Base-by-base conservation (phyloP, 2,888 invertebrate species). In the Entomobrya multifasciata region DNA sequence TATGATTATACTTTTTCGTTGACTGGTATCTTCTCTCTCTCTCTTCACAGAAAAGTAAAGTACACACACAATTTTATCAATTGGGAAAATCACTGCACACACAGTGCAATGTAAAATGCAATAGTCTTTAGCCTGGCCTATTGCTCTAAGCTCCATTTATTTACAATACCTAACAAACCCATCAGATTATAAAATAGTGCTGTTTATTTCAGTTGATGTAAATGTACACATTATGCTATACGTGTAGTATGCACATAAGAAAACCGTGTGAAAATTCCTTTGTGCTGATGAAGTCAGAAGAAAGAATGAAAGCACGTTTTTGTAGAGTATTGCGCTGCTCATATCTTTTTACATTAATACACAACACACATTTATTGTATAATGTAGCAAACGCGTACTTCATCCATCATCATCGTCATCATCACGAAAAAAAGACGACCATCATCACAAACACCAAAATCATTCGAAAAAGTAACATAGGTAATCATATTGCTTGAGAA, bases 11-110 rank as follows among this genome's bases (percentile, higher is more conserved):
- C 67, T 80, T 65, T 65, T 80, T 80, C 80, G 65, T 80, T 80
- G 80, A 67, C 62, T 80, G 52, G 17, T 36, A 22, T 49, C 67
- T 76, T 25, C 17, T n/a, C 52, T 52, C n/a, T 17, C n/a, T 4
- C 52, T n/a, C 17, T 5, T 6, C 17, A 47, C 47, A 4, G 17
- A 67, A 41, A n/a, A 44, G 67, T 67, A 67, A 67, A 41, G 67
- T 67, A 67, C 67, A 44, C 74, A 49, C 86, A 89, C 80, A 88
- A 87, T 85, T 88, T 90, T 90, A 90, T 90, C 90, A 90, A 90
- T 90, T 88, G 90, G 77, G 88, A 89, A 88, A 89, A 90, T 89
- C 89, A 89, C 82, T 65, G 36, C n/a, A n/a, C n/a, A n/a, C n/a
- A n/a, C n/a, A n/a, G n/a, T n/a, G n/a, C 36, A 36, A 36, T 36